A percentile compares a stretch with the other conserved stretches of the same genome.
These are phyloP conservation scores for Oenanthe oenanthe DNA, from an alignment of 2,113 vertebrate species.

Conservation along the genomic window DNA sequence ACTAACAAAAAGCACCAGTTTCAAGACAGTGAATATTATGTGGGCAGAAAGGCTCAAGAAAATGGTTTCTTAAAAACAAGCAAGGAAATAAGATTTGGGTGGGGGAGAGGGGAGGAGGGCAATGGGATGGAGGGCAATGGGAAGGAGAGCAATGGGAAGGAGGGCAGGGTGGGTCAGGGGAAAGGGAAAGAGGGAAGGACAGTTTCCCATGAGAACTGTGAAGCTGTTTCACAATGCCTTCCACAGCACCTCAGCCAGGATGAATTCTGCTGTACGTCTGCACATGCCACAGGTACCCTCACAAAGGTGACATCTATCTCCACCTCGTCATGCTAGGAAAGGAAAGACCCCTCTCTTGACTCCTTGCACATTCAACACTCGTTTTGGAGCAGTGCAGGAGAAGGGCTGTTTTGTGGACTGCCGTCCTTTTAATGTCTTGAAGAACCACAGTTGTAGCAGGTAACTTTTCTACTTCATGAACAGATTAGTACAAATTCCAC, in stretches of 20 bases:
- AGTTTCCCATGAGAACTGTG: neutral
- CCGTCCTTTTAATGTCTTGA: neutral
- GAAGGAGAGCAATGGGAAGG: too few relatives aligned
- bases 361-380: neutral
- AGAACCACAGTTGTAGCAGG: neutral
- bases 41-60: neutral
- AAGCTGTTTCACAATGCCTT: neutral
- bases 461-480: neutral
- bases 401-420: neutral
- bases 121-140: too few relatives aligned
- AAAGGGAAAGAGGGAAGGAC: too few relatives aligned
- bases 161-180: too few relatives aligned
- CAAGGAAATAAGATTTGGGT: neutral
- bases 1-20: neutral
- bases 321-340: neutral
- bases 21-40: neutral
- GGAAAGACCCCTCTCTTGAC: neutral
- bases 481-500: neutral
- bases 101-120: neutral
- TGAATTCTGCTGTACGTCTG: neutral
- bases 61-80: neutral
- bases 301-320: fast-evolving
- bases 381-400: neutral
- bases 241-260: neutral
- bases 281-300: neutral